phyloP scores from a whole-genome alignment of 2,113 vertebrate species.

The Scolopax mira region DNA sequence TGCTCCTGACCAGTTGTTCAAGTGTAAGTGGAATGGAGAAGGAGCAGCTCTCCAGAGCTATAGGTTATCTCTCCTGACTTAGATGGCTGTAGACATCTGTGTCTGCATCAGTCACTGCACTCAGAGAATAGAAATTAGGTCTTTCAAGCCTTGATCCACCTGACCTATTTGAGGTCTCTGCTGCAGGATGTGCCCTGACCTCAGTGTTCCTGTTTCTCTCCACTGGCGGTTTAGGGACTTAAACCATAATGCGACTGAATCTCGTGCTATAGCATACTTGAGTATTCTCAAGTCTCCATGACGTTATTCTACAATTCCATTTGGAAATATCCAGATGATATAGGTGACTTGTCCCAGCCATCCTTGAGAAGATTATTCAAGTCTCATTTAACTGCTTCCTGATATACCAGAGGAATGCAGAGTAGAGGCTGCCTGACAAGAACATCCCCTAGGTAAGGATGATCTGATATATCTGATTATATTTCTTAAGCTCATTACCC shows the following conservation, averaged over 20 bases:
- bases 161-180: neutral
- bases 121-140: neutral
- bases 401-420: neutral
- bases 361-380: neutral
- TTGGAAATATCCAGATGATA: neutral
- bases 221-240: neutral
- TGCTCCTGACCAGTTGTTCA: neutral
- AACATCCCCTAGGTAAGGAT: neutral
- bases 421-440: neutral
- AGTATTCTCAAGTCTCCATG: neutral
- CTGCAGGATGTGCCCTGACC: neutral
- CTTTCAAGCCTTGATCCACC: neutral
- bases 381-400: neutral
- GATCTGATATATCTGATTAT: neutral
- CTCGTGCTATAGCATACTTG: neutral
- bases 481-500: neutral
- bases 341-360: neutral
- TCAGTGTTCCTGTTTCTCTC: neutral
- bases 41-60: neutral
- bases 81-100: neutral
- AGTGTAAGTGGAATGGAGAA: neutral
- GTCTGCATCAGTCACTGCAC: neutral
- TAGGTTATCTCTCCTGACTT: neutral
- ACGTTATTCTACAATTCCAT: neutral
- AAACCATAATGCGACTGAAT: neutral